Conservation (phyloP, 2,797 vertebrate genomes). For the Tenualosa thibaudeaui region DNA sequence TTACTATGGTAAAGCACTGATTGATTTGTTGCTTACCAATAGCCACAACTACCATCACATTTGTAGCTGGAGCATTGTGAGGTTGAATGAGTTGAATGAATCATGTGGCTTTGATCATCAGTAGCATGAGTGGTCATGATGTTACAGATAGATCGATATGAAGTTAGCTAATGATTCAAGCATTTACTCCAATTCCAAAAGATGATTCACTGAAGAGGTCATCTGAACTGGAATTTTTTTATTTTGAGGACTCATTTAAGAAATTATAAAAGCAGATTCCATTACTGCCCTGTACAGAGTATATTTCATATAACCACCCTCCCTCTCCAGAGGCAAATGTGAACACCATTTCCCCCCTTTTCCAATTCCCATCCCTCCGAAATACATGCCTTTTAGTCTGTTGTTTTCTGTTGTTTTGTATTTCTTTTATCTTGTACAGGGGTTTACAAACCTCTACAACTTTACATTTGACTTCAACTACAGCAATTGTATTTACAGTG, state of each 20-base stretch:
- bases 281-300: conserved; percentile 67
- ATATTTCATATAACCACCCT: conserved; percentile 42
- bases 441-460: conserved; percentile 78
- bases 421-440: conserved; percentile 61
- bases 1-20: too few relatives aligned
- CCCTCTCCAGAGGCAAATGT: conserved; percentile 30
- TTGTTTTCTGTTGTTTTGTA: conserved; percentile 44
- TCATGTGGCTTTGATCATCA: not conserved
- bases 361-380: conserved; percentile 83
- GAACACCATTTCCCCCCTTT: conserved; percentile 32
- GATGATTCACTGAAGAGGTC: not conserved
- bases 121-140: not conserved
- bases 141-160: not conserved
- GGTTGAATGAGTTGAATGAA: not conserved
- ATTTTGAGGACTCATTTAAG: conserved; percentile 74
- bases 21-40: not conserved
- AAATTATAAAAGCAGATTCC: conserved; percentile 66
- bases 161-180: not conserved
- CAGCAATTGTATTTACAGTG: conserved; percentile 91
- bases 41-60: not conserved
- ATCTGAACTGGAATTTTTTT: conserved; percentile 66
- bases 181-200: not conserved
- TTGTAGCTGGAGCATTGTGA: not conserved
- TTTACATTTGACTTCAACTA: conserved; percentile 88
- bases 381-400: conserved; percentile 69